Percentiles rank a stretch among this genome's conserved stretches.
These are phyloP conservation scores for Hipparchia semele DNA, from an alignment of 2,888 invertebrate species.

Conservation along the genomic window DNA sequence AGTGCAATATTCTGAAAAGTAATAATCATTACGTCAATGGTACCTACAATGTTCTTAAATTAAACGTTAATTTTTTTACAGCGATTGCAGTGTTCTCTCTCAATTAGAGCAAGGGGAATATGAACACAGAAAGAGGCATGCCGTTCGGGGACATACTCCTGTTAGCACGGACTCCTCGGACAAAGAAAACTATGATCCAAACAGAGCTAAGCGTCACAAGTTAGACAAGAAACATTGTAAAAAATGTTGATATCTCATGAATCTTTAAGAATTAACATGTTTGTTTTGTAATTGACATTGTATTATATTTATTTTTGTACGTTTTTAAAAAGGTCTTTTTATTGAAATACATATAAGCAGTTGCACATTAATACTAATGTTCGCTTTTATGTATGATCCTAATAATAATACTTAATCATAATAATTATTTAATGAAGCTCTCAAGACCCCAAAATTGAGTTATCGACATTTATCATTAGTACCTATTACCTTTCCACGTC, in stretches of 20 bases:
- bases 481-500: too few species aligned
- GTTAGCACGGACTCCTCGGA: slow-evolving; percentile 73
- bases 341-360: background rate
- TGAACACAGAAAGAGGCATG: slow-evolving; percentile 46
- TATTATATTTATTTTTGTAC: slow-evolving; percentile 16
- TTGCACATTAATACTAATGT: background rate
- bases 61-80: slow-evolving; percentile 47
- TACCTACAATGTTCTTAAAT: too few species aligned
- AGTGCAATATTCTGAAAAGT: too few species aligned
- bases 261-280: background rate
- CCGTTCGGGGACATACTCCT: slow-evolving; percentile 59
- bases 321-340: slow-evolving; percentile 2
- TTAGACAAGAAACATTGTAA: slow-evolving; percentile 41
- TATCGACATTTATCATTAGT: too few species aligned
- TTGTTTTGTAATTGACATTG: background rate
- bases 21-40: too few species aligned
- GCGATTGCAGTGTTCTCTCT: slow-evolving; percentile 55
- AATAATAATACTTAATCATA: too few species aligned
- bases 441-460: too few species aligned
- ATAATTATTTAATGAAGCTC: too few species aligned
- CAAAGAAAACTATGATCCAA: slow-evolving; percentile 75
- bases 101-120: slow-evolving; percentile 51
- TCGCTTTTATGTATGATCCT: background rate
- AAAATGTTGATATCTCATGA: slow-evolving; percentile 26
- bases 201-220: slow-evolving; percentile 53